Evolutionary conservation across 2,888 invertebrate genomes (phyloP), one percentile per base, ranked within the genome.

Genomic region (Apamea anceps): DNA sequence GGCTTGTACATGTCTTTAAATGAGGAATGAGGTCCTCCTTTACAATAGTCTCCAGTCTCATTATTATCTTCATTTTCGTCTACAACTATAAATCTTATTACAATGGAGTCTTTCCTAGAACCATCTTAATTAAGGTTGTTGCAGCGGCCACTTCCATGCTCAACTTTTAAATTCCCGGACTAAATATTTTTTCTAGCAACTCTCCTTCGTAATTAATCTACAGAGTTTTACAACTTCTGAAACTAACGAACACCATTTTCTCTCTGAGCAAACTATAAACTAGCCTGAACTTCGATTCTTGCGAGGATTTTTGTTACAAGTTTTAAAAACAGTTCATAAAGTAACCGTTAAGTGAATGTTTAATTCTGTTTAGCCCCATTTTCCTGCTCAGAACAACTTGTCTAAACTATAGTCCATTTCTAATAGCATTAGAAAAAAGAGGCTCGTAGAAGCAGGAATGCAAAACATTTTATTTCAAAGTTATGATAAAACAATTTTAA

Each of bases 381-480:
- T 85, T 75, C 57, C 75, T 73, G 74, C 87, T 75, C 68, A 80
- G 57, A 91, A 90, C 89, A 91, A 91, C 93, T 91, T 88, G 93
- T 91, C 86, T 91, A 84, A 94, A 94, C 94, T 91, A n/a, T n/a
- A n/a, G n/a, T n/a, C n/a, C n/a, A n/a, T n/a, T n/a, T n/a, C n/a
- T n/a, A n/a, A n/a, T n/a, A n/a, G n/a, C n/a, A n/a, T n/a, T n/a
- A n/a, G n/a, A n/a, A n/a, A n/a, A n/a, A n/a, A n/a, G n/a, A n/a
- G n/a, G n/a, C n/a, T n/a, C n/a, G n/a, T n/a, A n/a, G n/a, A n/a
- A n/a, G n/a, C n/a, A n/a, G n/a, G n/a, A n/a, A n/a, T n/a, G n/a
- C n/a, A n/a, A n/a, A n/a, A n/a, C n/a, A n/a, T n/a, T n/a, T n/a
- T n/a, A n/a, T n/a, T n/a, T n/a, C n/a, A n/a, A n/a, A n/a, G n/a